phyloP scores from a whole-genome alignment of 2,113 vertebrate species.

The Microtus oregoni region DNA sequence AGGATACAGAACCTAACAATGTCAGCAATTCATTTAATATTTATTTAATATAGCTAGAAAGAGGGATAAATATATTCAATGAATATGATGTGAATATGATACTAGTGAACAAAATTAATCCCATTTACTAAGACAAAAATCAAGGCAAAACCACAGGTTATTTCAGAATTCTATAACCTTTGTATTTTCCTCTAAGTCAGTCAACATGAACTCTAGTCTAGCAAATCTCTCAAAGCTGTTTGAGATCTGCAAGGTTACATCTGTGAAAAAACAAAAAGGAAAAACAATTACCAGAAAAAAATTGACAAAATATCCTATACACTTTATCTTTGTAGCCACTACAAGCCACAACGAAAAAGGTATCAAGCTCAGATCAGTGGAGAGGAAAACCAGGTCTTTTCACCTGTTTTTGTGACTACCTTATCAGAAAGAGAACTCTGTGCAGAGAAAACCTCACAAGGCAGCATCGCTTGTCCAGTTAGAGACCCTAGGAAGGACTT shows the following conservation, averaged over 20 bases:
- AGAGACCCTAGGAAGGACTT: neutral
- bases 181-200: neutral
- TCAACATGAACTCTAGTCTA: neutral
- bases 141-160: constrained; percentile 47
- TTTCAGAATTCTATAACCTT: neutral
- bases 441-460: neutral
- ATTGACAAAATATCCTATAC: neutral
- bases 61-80: constrained; percentile 56
- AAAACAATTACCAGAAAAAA: neutral
- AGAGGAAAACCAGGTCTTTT: neutral
- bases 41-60: constrained; percentile 63
- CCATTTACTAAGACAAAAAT: constrained; percentile 77
- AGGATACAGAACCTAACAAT: neutral
- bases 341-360: neutral
- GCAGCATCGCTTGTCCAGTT: neutral
- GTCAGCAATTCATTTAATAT: constrained; percentile 1
- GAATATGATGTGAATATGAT: constrained; percentile 63
- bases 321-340: neutral
- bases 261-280: neutral
- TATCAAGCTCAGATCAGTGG: neutral
- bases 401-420: neutral
- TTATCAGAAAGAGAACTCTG: neutral
- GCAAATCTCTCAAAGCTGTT: neutral
- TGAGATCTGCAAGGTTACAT: neutral
- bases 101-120: constrained; percentile 64